phyloP scores from a whole-genome alignment of 1,140 invertebrate genomes.

The Ctenoplectra terminalis region DNA sequence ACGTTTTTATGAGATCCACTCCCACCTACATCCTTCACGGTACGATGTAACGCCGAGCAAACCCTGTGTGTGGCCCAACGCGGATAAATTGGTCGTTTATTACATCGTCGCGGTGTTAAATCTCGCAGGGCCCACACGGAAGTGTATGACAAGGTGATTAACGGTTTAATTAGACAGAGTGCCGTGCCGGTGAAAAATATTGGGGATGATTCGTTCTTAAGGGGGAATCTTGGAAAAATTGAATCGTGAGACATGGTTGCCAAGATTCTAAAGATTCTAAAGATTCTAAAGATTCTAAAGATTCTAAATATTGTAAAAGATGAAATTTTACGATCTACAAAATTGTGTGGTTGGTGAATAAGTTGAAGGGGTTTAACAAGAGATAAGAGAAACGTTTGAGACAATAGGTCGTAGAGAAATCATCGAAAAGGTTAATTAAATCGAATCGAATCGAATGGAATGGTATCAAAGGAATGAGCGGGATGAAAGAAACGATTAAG shows the following conservation, averaged over 20 bases:
- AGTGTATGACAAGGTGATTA: conserved; percentile 54
- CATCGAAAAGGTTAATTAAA: background rate
- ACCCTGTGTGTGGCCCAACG: conserved; percentile 30
- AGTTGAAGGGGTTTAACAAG: background rate
- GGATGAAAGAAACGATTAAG: background rate
- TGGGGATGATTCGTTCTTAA: conserved; percentile 8
- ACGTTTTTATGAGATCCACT: conserved; percentile 46
- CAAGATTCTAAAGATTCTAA: too few species aligned
- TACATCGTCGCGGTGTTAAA: conserved; percentile 50
- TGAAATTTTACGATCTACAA: background rate
- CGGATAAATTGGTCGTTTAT: conserved; percentile 43
- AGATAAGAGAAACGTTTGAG: background rate
- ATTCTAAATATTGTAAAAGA: background rate
- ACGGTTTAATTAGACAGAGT: conserved; percentile 47
- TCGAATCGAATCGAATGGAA: background rate
- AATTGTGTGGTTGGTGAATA: background rate
- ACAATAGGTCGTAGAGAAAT: too few species aligned
- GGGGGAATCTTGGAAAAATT: background rate
- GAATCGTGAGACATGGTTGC: too few species aligned
- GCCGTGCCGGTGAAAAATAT: conserved; percentile 24
- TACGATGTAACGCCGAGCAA: background rate
- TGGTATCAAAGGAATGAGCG: too few species aligned
- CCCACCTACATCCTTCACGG: background rate
- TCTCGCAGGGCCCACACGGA: conserved; percentile 29
- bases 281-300: too few species aligned